These are phyloP conservation scores for Corvus moneduloides DNA, from an alignment of 2,113 vertebrate genomes.

Conservation along the genomic window DNA sequence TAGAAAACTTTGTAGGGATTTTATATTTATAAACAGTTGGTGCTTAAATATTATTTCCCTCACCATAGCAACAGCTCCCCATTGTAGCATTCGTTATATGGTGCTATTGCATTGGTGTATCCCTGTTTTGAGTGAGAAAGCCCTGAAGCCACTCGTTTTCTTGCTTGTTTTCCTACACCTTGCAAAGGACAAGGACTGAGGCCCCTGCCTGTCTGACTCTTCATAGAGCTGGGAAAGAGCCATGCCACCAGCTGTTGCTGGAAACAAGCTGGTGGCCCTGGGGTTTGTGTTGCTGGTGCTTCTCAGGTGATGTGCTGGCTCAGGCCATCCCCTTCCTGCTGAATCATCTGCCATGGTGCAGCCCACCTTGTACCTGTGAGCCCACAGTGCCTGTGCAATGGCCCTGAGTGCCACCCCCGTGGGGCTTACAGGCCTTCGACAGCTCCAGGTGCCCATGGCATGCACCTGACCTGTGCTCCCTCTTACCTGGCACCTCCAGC, in stretches of 20 bases:
- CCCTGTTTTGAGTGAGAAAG: constrained; percentile 31
- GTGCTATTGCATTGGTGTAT: constrained; percentile 24
- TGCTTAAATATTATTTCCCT: constrained; percentile 56
- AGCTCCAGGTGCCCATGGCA: background rate
- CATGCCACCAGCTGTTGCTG: background rate
- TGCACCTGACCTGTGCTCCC: background rate
- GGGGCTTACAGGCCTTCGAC: fast-evolving
- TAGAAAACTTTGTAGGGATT: constrained; percentile 44
- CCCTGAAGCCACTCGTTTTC: background rate
- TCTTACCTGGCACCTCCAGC: background rate
- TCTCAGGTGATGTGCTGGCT: background rate
- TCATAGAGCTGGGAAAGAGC: background rate
- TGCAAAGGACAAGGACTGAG: background rate
- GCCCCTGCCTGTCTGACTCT: background rate
- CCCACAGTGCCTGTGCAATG: fast-evolving
- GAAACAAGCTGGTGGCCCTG: fast-evolving
- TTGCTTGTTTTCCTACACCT: background rate
- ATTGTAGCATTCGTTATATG: background rate
- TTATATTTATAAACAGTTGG: constrained; percentile 55
- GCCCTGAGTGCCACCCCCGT: background rate
- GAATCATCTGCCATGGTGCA: background rate
- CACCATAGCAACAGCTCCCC: constrained; percentile 31
- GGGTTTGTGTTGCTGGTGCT: background rate
- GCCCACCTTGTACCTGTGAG: background rate
- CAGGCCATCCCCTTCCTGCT: background rate